phyloP scores from a whole-genome alignment of 2,113 vertebrate genomes.

The Passer montanus region DNA sequence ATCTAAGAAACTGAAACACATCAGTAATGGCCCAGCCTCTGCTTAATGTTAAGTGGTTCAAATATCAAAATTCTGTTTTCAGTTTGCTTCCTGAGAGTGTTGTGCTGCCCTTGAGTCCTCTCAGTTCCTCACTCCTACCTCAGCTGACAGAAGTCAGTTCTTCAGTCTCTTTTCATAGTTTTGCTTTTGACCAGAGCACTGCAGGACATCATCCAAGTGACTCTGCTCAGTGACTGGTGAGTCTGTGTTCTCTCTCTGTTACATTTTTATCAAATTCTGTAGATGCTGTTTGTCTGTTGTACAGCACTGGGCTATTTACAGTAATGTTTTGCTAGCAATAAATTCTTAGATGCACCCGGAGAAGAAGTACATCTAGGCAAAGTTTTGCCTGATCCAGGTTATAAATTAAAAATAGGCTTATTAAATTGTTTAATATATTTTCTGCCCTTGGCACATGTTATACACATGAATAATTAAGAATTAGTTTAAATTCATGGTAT shows the following conservation, averaged over 20 bases:
- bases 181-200: not conserved
- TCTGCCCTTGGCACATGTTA: not conserved
- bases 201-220: not conserved
- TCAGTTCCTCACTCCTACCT: not conserved
- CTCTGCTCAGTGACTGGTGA: not conserved
- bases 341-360: not conserved
- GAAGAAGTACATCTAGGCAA: not conserved
- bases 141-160: not conserved
- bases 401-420: not conserved
- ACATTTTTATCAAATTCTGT: not conserved
- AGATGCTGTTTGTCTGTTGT: not conserved
- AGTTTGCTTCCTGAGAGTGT: not conserved
- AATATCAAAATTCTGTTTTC: not conserved
- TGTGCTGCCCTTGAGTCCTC: not conserved
- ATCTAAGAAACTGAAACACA: not conserved
- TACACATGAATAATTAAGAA: not conserved
- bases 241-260: not conserved
- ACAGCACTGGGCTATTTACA: not conserved
- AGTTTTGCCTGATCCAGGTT: not conserved
- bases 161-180: not conserved
- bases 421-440: not conserved
- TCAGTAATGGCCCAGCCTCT: not conserved
- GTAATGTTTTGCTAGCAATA: not conserved
- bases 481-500: not conserved
- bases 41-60: not conserved